phyloP scores from a whole-genome alignment of 2,888 invertebrate species.

The Lasioglossum vierecki region DNA sequence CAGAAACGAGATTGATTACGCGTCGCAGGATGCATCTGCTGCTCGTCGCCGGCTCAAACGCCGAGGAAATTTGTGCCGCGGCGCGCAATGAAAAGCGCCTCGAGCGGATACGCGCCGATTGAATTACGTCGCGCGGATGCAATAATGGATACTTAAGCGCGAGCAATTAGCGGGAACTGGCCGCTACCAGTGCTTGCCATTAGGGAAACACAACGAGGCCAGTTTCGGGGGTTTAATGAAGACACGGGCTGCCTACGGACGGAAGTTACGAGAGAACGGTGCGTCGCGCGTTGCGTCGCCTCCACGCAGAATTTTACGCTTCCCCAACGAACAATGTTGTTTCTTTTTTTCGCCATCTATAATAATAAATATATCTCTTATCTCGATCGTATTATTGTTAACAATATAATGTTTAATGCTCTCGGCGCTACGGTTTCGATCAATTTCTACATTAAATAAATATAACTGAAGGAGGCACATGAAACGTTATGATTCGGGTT shows the following conservation, averaged over 20 bases:
- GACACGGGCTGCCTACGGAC: slow-evolving; percentile 1
- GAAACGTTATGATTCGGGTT: too few species aligned
- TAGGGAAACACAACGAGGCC: slow-evolving; percentile 41
- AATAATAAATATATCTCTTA: too few species aligned
- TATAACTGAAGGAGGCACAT: too few species aligned
- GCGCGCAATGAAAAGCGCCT: slow-evolving; percentile 46
- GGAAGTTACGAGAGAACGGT: slow-evolving; percentile 8
- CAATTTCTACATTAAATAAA: too few species aligned
- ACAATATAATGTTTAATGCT: too few species aligned
- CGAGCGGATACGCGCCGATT: slow-evolving; percentile 56
- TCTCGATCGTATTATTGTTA: too few species aligned
- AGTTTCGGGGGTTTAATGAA: slow-evolving; percentile 37
- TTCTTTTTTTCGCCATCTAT: too few species aligned
- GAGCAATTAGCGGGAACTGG: slow-evolving; percentile 48
- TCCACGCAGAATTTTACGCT: neutral
- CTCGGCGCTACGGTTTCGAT: too few species aligned
- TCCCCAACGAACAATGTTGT: neutral
- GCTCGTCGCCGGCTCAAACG: slow-evolving; percentile 29
- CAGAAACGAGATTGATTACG: slow-evolving; percentile 47
- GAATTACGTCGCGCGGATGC: slow-evolving; percentile 54
- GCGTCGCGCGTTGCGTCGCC: too few species aligned
- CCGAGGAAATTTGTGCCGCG: slow-evolving; percentile 43
- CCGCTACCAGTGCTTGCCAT: slow-evolving; percentile 34
- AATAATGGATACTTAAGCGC: slow-evolving; percentile 58
- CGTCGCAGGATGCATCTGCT: slow-evolving; percentile 23